Percentiles rank a stretch among this genome's conserved stretches.
phyloP scores from a whole-genome alignment of 2,888 invertebrate species.

The Leptura quadrifasciata region DNA sequence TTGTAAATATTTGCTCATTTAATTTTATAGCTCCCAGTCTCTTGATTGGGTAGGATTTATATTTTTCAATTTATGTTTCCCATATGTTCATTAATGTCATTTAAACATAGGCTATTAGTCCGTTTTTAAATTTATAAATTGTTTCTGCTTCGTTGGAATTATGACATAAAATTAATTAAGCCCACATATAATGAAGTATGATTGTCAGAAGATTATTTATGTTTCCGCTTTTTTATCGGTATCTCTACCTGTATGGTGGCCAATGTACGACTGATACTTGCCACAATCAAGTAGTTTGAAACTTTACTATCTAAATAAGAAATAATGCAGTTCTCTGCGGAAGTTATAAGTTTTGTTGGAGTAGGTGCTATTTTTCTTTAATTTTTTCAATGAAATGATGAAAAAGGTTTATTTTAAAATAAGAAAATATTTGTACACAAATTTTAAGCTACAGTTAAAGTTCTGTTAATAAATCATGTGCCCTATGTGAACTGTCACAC shows the following conservation, averaged over 20 bases:
- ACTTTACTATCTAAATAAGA: not conserved
- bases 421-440: no score
- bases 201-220: conserved; percentile 11
- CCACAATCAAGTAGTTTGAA: not conserved
- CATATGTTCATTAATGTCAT: conserved; percentile 16
- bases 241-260: not conserved
- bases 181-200: conserved; percentile 12
- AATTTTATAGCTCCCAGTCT: conserved; percentile 11
- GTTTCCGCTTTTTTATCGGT: conserved; percentile 17
- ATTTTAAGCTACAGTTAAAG: no score
- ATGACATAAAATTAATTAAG: conserved; percentile 36
- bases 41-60: conserved; percentile 17
- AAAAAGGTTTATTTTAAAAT: no score
- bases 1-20: conserved; percentile 8
- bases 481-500: no score
- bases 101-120: conserved; percentile 21
- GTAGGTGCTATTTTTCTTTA: no score
- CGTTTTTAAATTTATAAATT: conserved; percentile 21
- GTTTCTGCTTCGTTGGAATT: conserved; percentile 8
- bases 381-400: no score
- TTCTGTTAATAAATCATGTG: no score
- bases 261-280: not conserved
- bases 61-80: conserved; percentile 16
- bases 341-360: no score
- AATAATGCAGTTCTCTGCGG: no score